A percentile compares a stretch with the other conserved stretches of the same genome.
These are phyloP conservation scores for Discoglossus pictus DNA, from an alignment of 2,797 vertebrate species.

Conservation along the genomic window DNA sequence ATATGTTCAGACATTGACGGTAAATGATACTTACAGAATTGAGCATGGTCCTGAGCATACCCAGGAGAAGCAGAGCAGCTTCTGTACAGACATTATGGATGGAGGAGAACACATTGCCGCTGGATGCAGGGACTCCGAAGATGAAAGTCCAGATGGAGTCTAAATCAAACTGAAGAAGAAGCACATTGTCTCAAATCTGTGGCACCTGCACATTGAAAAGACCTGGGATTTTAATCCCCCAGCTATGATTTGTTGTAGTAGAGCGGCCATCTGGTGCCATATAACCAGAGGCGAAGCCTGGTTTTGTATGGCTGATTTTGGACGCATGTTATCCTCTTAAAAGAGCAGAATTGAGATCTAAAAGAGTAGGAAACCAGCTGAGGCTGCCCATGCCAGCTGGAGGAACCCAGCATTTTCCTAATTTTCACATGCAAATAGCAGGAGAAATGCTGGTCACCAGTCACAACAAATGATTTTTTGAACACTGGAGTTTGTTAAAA, in stretches of 20 bases:
- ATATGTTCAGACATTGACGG: not conserved
- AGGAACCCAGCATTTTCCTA: too few species aligned
- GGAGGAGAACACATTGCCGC: conserved; percentile 85
- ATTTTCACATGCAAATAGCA: too few species aligned
- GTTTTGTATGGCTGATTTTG: not conserved
- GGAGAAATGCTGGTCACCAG: too few species aligned
- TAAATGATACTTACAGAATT: conserved; percentile 84
- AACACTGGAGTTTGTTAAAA: too few species aligned
- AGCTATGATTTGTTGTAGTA: not conserved
- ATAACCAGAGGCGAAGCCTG: conserved; percentile 1
- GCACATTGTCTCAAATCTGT: conserved; percentile 9
- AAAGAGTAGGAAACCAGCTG: not conserved
- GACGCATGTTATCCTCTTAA: not conserved
- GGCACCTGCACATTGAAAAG: not conserved
- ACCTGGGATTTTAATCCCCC: not conserved
- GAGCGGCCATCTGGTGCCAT: not conserved
- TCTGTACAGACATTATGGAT: conserved; percentile 93
- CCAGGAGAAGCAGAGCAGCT: conserved; percentile 89
- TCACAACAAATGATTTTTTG: too few species aligned
- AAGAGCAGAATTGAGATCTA: not conserved
- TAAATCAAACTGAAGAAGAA: conserved; percentile 86
- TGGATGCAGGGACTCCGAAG: conserved; percentile 95
- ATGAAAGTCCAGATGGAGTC: conserved; percentile 98
- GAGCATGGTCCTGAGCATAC: conserved; percentile 97
- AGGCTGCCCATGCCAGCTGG: not conserved